Evolutionary conservation across 30 jellyfish, hydroid and myxozoan species (phyloP).

Genomic region (Rhopilema esculentum): DNA sequence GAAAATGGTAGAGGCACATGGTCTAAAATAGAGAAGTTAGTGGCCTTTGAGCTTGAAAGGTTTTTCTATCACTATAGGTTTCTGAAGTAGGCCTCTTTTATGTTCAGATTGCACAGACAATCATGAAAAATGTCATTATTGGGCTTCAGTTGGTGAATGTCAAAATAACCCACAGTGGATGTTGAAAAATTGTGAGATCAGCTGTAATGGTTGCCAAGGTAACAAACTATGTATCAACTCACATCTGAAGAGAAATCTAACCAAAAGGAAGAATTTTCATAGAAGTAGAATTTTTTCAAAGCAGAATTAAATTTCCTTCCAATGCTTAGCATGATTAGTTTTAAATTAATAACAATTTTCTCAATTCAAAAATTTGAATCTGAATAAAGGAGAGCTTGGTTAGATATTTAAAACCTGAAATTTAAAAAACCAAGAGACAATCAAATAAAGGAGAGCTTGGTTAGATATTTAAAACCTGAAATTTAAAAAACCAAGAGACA

Average conservation of each 20-base stretch:
- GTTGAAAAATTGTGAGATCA: slow-evolving; percentile 75
- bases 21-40: too few species aligned
- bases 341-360: not conserved
- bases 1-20: too few species aligned
- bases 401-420: not conserved
- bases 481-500: too few species aligned
- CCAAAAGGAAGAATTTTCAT: too few species aligned
- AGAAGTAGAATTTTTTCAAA: too few species aligned
- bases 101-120: slow-evolving; percentile 71
- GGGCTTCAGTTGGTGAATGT: slow-evolving; percentile 91
- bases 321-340: not conserved
- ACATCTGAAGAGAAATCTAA: too few species aligned
- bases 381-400: not conserved
- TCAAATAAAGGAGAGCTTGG: too few species aligned
- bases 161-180: slow-evolving; percentile 81
- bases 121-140: slow-evolving; percentile 65
- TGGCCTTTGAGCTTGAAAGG: too few species aligned
- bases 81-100: not conserved
- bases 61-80: not conserved
- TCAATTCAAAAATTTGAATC: not conserved
- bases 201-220: slow-evolving; percentile 81
- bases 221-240: not conserved
- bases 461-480: too few species aligned
- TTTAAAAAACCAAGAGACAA: too few species aligned
- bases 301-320: too few species aligned